phyloP scores from a whole-genome alignment of 1,140 invertebrate species.

The Phenacoccus solenopsis region DNA sequence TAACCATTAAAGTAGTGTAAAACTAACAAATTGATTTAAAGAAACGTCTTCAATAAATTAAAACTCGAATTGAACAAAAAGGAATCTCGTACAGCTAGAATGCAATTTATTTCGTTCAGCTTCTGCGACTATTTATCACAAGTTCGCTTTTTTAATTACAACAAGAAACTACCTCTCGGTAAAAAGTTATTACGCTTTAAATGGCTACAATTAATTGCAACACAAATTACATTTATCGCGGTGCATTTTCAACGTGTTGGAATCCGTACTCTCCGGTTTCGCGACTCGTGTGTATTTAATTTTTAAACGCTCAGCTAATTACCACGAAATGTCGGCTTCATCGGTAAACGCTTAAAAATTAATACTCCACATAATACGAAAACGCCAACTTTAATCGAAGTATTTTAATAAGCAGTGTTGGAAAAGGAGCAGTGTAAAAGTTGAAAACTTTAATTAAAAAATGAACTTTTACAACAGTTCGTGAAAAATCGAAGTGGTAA shows the following conservation, averaged over 20 bases:
- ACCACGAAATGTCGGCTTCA: too few relatives aligned
- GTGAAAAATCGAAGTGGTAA: neutral
- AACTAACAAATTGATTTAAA: neutral
- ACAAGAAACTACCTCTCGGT: neutral
- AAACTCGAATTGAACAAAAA: neutral
- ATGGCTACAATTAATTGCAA: constrained; percentile 2
- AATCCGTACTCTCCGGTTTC: too few relatives aligned
- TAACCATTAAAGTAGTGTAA: neutral
- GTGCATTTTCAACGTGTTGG: constrained; percentile 1
- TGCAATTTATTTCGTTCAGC: neutral
- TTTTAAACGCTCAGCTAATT: too few relatives aligned
- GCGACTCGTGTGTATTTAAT: too few relatives aligned
- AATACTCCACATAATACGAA: too few relatives aligned
- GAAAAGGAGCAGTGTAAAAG: neutral
- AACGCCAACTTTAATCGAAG: too few relatives aligned
- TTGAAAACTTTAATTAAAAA: neutral
- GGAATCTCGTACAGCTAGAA: neutral
- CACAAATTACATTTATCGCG: neutral
- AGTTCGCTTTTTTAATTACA: constrained; percentile 2
- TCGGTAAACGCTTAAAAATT: too few relatives aligned
- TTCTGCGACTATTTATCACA: neutral
- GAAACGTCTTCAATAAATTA: neutral
- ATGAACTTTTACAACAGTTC: neutral
- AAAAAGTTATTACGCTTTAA: neutral
- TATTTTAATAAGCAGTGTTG: neutral